These are phyloP conservation scores for Crax fasciolata DNA, from an alignment of 2,797 vertebrate species.

Conservation along the genomic window DNA sequence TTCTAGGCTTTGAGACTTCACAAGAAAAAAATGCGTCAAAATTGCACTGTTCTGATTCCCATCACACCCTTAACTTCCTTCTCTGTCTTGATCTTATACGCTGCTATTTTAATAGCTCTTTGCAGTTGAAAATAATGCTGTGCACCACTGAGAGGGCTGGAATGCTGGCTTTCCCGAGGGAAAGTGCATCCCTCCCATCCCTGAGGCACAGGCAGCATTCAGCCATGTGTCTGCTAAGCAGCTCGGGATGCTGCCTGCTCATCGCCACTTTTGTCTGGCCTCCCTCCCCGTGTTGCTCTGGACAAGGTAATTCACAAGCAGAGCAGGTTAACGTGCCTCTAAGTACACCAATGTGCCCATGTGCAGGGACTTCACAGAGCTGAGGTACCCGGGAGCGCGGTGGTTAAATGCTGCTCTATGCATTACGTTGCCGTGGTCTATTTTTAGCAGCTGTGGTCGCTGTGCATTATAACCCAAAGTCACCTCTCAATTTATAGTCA, in stretches of 20 bases:
- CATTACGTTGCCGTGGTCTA: not conserved
- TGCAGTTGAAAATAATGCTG: conserved; percentile 24
- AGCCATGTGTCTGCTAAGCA: not conserved
- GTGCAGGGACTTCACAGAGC: not conserved
- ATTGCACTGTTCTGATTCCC: rapidly evolving
- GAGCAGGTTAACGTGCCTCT: not conserved
- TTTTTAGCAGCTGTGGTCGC: conserved; percentile 22
- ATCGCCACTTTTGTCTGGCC: not conserved
- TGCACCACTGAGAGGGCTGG: conserved; percentile 4
- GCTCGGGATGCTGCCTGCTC: not conserved
- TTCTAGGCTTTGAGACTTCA: not conserved
- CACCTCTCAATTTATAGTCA: not conserved
- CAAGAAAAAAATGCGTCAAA: not conserved
- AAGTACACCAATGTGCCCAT: not conserved
- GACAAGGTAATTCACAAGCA: not conserved
- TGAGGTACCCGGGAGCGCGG: not conserved
- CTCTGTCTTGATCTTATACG: conserved; percentile 3
- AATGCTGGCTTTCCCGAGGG: not conserved
- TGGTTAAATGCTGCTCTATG: not conserved
- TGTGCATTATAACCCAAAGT: not conserved
- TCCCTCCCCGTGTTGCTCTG: not conserved
- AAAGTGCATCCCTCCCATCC: not conserved
- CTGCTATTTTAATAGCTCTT: conserved; percentile 38
- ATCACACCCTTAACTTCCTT: conserved; percentile 1
- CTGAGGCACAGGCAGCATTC: not conserved